A percentile compares a stretch with the other conserved stretches of the same genome.
phyloP scores from a whole-genome alignment of 2,888 invertebrate genomes.

The Ormyrus nitidulus region DNA sequence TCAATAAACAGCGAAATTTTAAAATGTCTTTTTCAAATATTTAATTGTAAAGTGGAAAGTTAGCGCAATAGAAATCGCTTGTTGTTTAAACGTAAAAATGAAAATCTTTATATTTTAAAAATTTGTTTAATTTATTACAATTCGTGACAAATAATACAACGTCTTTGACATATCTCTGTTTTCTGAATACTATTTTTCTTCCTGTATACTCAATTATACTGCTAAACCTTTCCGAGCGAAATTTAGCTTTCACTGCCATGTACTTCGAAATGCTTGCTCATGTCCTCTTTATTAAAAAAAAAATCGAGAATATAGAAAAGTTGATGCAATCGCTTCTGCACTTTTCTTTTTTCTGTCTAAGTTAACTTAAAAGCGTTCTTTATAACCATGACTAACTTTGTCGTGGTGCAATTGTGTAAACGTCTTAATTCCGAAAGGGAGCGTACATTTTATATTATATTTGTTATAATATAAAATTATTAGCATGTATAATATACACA shows the following conservation, averaged over 20 bases:
- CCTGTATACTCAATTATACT: not conserved
- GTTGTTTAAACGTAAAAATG: too few species aligned
- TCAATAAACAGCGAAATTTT: not conserved
- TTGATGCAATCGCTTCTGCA: not conserved
- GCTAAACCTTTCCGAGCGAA: not conserved
- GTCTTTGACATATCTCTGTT: not conserved
- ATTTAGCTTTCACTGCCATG: too few species aligned
- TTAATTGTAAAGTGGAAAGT: too few species aligned
- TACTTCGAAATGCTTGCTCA: too few species aligned
- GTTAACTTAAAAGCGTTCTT: constrained; percentile 7
- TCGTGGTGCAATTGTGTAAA: constrained; percentile 3
- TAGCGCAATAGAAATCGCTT: too few species aligned
- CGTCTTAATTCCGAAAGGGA: constrained; percentile 20
- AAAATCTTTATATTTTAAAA: not conserved
- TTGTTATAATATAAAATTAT: too few species aligned
- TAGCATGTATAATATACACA: too few species aligned
- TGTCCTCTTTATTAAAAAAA: not conserved
- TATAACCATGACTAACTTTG: constrained; percentile 7
- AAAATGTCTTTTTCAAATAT: constrained; percentile 6
- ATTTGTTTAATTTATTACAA: not conserved
- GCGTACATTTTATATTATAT: constrained; percentile 34
- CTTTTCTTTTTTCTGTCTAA: constrained; percentile 5
- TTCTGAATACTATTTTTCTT: not conserved
- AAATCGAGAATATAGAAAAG: too few species aligned
- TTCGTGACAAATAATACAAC: not conserved